Conservation (phyloP, 2,113 vertebrate genomes). For the Desmodus rotundus region DNA sequence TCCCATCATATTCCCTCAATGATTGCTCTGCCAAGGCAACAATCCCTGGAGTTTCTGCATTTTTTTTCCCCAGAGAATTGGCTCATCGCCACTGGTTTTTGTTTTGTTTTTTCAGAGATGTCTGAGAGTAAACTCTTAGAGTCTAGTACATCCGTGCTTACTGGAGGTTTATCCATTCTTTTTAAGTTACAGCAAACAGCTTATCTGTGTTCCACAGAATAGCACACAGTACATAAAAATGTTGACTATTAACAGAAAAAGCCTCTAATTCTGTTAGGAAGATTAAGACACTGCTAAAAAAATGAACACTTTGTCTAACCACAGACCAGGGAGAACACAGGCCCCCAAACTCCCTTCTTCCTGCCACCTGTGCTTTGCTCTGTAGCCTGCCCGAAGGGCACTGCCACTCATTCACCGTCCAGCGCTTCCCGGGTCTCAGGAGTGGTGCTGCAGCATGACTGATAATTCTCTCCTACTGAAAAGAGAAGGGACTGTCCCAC, state of each 20-base stretch:
- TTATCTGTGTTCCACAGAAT: constrained; percentile 81
- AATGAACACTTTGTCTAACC: constrained; percentile 70
- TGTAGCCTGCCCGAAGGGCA: constrained; percentile 37
- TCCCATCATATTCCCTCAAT: background rate
- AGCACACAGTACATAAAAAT: constrained; percentile 58
- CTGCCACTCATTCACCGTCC: background rate
- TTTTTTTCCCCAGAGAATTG: background rate
- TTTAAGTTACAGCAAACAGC: constrained; percentile 67
- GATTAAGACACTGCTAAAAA: constrained; percentile 78
- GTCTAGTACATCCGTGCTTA: constrained; percentile 48
- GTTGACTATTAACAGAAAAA: constrained; percentile 71
- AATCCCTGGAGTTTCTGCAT: constrained; percentile 17
- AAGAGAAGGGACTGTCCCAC: background rate
- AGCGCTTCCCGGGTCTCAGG: background rate
- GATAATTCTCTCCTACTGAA: constrained; percentile 63
- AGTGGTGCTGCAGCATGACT: constrained; percentile 18
- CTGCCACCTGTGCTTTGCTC: background rate
- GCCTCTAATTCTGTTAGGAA: constrained; percentile 70
- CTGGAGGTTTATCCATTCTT: constrained; percentile 57
- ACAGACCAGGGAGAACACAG: constrained; percentile 34
- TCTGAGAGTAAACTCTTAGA: constrained; percentile 43
- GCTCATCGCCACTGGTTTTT: constrained; percentile 42
- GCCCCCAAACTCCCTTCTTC: background rate
- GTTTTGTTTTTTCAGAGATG: constrained; percentile 48
- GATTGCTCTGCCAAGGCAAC: background rate